Evolutionary conservation across 2,888 invertebrate genomes (phyloP).

Genomic region (Orthosia cruda): DNA sequence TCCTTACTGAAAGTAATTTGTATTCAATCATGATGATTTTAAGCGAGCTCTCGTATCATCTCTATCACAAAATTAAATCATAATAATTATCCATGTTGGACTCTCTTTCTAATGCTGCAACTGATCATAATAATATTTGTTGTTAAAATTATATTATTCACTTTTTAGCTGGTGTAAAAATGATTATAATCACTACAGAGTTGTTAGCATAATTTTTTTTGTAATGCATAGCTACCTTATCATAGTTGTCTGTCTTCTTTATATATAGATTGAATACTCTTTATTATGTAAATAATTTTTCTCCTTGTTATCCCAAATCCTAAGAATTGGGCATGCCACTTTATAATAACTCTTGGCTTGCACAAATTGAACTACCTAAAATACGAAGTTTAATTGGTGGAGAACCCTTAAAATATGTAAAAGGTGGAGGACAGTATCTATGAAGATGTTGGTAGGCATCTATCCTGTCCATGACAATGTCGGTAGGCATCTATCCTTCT

Average conservation of each 20-base stretch:
- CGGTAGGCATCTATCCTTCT: not conserved
- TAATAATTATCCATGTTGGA: conserved; percentile 1
- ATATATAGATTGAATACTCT: too few species aligned
- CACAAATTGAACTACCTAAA: not conserved
- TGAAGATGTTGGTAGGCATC: not conserved
- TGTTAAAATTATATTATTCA: conserved; percentile 1
- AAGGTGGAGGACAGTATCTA: not conserved
- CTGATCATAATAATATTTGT: not conserved
- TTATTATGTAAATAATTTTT: not conserved
- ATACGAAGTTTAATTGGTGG: not conserved
- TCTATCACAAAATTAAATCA: not conserved
- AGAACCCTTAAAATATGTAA: not conserved
- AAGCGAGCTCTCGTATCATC: not conserved
- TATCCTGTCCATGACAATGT: too few species aligned
- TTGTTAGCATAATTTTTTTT: not conserved
- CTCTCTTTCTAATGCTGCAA: conserved; percentile 14
- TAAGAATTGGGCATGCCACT: not conserved
- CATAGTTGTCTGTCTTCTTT: too few species aligned
- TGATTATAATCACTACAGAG: not conserved
- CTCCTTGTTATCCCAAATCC: not conserved
- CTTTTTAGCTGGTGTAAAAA: not conserved
- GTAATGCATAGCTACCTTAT: not conserved
- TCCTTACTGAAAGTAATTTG: not conserved
- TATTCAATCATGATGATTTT: not conserved
- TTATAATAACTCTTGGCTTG: not conserved